Percentiles rank a stretch among this genome's conserved stretches.
Evolutionary conservation across 2,888 invertebrate species (phyloP).

Genomic region (Trilocha varians): DNA sequence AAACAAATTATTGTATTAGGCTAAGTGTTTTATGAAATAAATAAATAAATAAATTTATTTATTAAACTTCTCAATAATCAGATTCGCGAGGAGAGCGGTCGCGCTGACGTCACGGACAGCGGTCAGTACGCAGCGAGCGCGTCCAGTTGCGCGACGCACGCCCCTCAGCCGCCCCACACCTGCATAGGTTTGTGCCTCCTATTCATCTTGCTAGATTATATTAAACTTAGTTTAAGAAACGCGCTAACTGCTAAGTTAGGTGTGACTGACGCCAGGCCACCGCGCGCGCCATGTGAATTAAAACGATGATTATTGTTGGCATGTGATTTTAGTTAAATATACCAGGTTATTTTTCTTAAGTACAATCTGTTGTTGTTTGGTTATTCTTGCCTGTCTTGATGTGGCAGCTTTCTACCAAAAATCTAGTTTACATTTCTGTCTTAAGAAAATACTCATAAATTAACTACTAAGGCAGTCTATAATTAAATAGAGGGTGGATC

Average conservation of each 20-base stretch:
- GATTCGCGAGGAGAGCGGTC: constrained; percentile 65
- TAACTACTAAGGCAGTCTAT: no score
- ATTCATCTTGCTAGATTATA: constrained; percentile 52
- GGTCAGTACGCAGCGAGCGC: constrained; percentile 31
- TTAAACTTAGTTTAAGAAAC: constrained; percentile 41
- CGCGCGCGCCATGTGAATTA: constrained; percentile 52
- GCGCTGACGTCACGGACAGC: constrained; percentile 23
- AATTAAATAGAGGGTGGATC: no score
- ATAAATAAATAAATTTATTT: not conserved
- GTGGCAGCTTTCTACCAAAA: no score
- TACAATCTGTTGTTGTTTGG: constrained; percentile 52
- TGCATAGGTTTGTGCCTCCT: constrained; percentile 71
- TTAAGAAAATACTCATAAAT: no score
- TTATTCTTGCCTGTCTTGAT: no score
- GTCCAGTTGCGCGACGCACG: constrained; percentile 46
- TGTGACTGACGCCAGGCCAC: constrained; percentile 31
- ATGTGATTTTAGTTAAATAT: constrained; percentile 67
- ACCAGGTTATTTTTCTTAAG: constrained; percentile 41
- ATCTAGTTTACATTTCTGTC: no score
- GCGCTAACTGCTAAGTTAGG: constrained; percentile 60
- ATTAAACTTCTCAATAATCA: constrained; percentile 15
- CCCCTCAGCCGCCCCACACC: constrained; percentile 45
- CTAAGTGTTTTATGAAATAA: no score
- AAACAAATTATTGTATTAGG: no score
- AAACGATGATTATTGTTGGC: no score